phyloP scores from a whole-genome alignment of 2,113 vertebrate species.

The Struthio camelus region DNA sequence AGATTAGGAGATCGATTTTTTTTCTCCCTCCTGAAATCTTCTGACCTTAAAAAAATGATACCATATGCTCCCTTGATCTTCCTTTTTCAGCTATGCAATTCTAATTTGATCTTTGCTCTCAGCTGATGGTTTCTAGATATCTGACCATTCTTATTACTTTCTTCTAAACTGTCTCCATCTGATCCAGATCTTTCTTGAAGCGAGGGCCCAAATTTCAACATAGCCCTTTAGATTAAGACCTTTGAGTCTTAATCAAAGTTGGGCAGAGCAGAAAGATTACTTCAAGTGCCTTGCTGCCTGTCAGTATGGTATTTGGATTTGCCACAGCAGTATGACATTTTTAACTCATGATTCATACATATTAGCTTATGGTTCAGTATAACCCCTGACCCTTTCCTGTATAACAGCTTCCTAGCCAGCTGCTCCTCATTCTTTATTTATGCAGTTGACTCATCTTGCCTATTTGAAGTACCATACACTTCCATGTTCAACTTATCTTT shows the following conservation, averaged over 20 bases:
- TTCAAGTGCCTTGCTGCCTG: background rate
- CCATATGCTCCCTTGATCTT: background rate
- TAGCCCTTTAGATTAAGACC: background rate
- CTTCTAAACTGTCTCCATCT: background rate
- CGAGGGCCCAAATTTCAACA: background rate
- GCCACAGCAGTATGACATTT: conserved; percentile 31
- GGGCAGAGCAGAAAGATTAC: background rate
- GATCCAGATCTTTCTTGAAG: background rate
- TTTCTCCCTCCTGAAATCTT: background rate
- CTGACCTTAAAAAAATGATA: background rate
- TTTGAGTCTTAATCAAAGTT: background rate
- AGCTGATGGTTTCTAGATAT: background rate
- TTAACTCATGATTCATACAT: conserved; percentile 44
- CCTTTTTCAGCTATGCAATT: background rate
- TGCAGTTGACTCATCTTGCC: conserved; percentile 47
- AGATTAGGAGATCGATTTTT: background rate
- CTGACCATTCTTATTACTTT: background rate
- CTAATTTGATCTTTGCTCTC: background rate
- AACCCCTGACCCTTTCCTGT: conserved; percentile 46
- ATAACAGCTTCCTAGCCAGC: conserved; percentile 45
- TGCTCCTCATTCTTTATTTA: conserved; percentile 56
- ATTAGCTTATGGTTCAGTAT: conserved; percentile 12
- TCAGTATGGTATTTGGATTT: conserved; percentile 11
- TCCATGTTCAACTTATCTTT: background rate
- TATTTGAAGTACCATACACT: background rate